A percentile compares a stretch with the other conserved stretches of the same genome.
phyloP scores from a whole-genome alignment of 2,113 vertebrate genomes.

The Cervus canadensis region DNA sequence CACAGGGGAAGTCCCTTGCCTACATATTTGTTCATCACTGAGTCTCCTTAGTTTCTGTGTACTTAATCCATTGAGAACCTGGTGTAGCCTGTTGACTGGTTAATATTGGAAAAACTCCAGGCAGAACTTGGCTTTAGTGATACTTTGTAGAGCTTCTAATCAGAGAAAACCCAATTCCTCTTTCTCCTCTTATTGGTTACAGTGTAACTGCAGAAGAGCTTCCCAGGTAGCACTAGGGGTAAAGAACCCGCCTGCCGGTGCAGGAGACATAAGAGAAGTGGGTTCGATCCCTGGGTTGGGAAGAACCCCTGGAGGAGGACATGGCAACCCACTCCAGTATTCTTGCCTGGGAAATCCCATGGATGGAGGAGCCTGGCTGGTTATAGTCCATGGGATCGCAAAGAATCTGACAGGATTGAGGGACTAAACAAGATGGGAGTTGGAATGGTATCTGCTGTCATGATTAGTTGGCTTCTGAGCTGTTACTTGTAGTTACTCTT shows the following conservation, averaged over 20 bases:
- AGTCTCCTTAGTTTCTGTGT: not conserved
- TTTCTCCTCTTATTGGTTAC: not conserved
- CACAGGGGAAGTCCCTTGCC: not conserved
- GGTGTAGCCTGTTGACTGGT: not conserved
- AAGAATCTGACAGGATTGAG: fast-evolving
- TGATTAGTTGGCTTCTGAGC: not conserved
- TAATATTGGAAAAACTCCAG: not conserved
- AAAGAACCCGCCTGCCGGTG: not conserved
- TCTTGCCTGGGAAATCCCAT: not conserved
- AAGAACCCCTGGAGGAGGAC: not conserved
- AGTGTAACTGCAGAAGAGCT: not conserved
- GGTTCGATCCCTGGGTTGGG: fast-evolving
- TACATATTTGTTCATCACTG: not conserved
- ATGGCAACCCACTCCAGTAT: fast-evolving
- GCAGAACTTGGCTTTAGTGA: not conserved
- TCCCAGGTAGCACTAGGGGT: not conserved
- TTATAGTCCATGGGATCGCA: fast-evolving
- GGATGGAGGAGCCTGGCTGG: not conserved
- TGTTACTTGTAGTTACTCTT: not conserved
- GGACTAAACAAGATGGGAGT: not conserved
- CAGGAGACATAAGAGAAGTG: not conserved
- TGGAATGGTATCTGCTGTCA: not conserved
- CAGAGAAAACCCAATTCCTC: not conserved
- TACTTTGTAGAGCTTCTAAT: not conserved
- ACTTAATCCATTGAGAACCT: not conserved